Evolutionary conservation across 2,797 vertebrate genomes (phyloP).

Genomic region (Pteropus rufus): DNA sequence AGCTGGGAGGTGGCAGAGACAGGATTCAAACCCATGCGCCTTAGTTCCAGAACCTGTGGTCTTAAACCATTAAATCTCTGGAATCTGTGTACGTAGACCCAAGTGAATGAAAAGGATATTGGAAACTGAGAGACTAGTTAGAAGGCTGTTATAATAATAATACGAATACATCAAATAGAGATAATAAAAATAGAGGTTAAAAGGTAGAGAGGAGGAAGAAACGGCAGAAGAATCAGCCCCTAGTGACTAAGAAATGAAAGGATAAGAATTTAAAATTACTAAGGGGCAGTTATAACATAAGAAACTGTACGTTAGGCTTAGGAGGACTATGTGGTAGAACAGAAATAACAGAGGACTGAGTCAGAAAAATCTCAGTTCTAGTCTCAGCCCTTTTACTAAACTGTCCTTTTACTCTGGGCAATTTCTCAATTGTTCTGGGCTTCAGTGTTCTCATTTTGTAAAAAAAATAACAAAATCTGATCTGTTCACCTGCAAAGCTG

Average conservation of each 20-base stretch:
- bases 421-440: not conserved
- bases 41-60: not conserved
- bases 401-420: not conserved
- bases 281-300: not conserved
- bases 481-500: not conserved
- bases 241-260: not conserved
- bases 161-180: not conserved
- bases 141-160: not conserved
- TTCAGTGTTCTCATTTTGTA: slow-evolving; percentile 6
- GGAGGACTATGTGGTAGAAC: not conserved
- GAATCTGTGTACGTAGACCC: not conserved
- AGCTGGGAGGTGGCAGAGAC: not conserved
- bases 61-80: not conserved
- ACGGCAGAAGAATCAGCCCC: not conserved
- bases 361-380: not conserved
- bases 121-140: not conserved
- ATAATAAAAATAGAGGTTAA: not conserved
- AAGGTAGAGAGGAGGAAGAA: not conserved
- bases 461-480: not conserved
- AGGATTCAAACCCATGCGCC: not conserved
- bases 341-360: not conserved
- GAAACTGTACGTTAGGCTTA: not conserved
- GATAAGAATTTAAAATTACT: not conserved
- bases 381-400: not conserved
- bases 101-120: not conserved